A percentile compares a stretch with the other conserved stretches of the same genome.
phyloP scores from a whole-genome alignment of 2,113 vertebrate species.

The Macrotus californicus region DNA sequence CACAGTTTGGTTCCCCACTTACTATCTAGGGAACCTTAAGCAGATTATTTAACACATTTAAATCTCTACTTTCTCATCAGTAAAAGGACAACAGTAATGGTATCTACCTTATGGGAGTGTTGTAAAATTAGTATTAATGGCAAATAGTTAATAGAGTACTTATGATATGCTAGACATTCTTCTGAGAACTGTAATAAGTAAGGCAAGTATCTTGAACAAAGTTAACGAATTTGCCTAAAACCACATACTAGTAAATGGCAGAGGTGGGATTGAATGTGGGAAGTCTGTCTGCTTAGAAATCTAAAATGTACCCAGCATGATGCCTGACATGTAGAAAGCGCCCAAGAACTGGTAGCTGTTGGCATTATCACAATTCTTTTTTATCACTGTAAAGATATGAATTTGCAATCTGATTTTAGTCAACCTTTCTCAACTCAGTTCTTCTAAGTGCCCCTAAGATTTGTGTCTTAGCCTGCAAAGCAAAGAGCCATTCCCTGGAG shows the following conservation, averaged over 20 bases:
- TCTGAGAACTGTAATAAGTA: not conserved
- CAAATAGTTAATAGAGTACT: not conserved
- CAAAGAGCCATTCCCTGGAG: not conserved
- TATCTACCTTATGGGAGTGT: not conserved
- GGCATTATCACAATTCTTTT: not conserved
- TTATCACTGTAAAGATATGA: not conserved
- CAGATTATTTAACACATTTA: not conserved
- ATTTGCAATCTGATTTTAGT: not conserved
- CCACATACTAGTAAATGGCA: not conserved
- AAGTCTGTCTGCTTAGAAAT: not conserved
- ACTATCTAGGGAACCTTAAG: not conserved
- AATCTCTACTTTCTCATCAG: not conserved
- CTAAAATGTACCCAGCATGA: not conserved
- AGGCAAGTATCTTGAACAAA: not conserved
- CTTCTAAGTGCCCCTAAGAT: not conserved
- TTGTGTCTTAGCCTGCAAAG: not conserved
- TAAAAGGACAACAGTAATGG: not conserved
- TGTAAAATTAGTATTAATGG: not conserved
- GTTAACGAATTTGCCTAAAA: not conserved
- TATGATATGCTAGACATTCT: not conserved
- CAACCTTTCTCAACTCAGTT: not conserved
- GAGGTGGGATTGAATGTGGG: not conserved
- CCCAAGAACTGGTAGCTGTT: not conserved
- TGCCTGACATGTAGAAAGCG: not conserved
- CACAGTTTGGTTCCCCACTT: not conserved